Evolutionary conservation across 2,888 invertebrate genomes (phyloP).

Genomic region (Penaeus monodon): DNA sequence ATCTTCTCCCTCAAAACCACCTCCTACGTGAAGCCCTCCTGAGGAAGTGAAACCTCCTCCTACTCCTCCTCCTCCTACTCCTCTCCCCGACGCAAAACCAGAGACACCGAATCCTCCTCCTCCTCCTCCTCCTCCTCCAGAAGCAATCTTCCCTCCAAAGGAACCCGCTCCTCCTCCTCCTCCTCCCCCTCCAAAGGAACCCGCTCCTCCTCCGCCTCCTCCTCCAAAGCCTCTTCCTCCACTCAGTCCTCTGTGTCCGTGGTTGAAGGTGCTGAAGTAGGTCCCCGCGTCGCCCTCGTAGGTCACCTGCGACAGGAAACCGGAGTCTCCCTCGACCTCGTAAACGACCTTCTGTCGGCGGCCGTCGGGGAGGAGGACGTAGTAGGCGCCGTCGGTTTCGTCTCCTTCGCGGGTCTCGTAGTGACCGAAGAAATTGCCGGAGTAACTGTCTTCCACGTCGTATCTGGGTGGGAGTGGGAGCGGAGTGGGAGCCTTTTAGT

Average conservation of each 20-base stretch:
- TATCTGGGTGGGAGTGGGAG: neutral
- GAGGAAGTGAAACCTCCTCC: no score
- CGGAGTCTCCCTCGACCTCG: slow-evolving; percentile 38
- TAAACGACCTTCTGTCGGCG: slow-evolving; percentile 33
- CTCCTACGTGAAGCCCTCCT: no score
- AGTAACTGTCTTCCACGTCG: slow-evolving; percentile 26
- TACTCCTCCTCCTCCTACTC: no score
- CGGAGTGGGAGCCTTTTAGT: neutral
- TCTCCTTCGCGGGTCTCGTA: slow-evolving; percentile 26
- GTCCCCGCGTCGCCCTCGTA: slow-evolving; percentile 36
- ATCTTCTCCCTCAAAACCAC: no score
- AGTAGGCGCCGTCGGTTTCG: slow-evolving; percentile 33
- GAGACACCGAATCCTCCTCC: no score
- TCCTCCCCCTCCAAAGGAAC: neutral
- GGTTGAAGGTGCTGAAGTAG: slow-evolving; percentile 40
- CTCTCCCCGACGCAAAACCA: no score
- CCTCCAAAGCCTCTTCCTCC: neutral
- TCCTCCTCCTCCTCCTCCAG: neutral
- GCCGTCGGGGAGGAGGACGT: slow-evolving; percentile 49
- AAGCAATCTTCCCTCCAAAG: neutral
- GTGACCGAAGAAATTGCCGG: slow-evolving; percentile 33
- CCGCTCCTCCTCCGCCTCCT: neutral
- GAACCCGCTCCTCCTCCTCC: neutral
- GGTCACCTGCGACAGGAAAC: slow-evolving; percentile 21
- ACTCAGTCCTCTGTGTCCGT: neutral